Evolutionary conservation across 2,888 invertebrate genomes (phyloP), one percentile per base, ranked within the genome.

Genomic region (Mesorhabditis spiculigera): DNA sequence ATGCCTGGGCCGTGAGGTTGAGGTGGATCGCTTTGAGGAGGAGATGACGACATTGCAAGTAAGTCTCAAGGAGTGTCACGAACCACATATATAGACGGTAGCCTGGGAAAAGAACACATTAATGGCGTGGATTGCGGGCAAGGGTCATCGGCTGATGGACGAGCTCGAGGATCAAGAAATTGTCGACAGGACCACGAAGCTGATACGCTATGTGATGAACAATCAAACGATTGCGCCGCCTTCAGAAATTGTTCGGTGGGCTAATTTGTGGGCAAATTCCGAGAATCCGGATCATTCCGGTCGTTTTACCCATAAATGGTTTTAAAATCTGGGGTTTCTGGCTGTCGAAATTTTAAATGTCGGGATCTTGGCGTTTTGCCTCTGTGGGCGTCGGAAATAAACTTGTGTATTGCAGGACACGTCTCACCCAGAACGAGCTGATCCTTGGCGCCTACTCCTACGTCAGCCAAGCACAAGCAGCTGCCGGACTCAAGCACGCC

Each of bases 391-490:
- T 69, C 63, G 44, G 68, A 65, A 63, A 61, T 13, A 42, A 63
- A 13, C 10, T 69, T 16, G 4, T 5, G 50, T 43, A 13, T 28
- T 43, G 72, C 50, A 77, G 82, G 72, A 78, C 78, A 8, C 73
- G 76, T 63, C 71, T 81, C 68, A 78, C 80, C 5, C 73, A 77
- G 70, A 78, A 83, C 69, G 78, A 81, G 65, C 72, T 78, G 42
- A 73, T 82, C 16, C 75, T 78, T 13, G 83, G 83, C 64, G 75
- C 80, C 13, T 83, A 83, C 67, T 81, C 82, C 3, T 83, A 80
- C 72, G 74, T 83, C 69, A 77, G 73, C 41, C 73, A 72, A 66
- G 78, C 72, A 4, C 79, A 78, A 66, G 79, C 81, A 0, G 64
- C 72, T 3, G 74, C 77, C 4, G 68, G 70, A 50, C 77, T 79